These are phyloP conservation scores for Amiota mariae DNA, from an alignment of 2,888 invertebrate species.

Conservation along the genomic window DNA sequence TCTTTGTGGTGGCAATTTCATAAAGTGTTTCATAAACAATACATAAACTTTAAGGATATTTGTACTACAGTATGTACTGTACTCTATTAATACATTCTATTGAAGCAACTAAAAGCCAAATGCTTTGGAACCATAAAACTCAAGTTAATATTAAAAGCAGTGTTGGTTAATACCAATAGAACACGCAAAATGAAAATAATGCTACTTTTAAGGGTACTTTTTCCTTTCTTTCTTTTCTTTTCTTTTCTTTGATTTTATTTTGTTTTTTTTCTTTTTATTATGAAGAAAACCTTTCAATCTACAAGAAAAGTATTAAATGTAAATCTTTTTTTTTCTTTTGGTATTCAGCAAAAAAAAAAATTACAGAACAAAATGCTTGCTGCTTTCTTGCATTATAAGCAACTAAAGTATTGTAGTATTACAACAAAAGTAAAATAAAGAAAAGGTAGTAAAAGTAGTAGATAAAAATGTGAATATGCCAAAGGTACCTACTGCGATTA, in stretches of 20 bases:
- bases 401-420: neutral
- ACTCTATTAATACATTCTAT: no score
- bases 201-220: neutral
- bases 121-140: neutral
- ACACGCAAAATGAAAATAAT: conserved; percentile 14
- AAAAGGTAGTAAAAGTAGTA: neutral
- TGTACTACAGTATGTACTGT: no score
- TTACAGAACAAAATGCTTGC: no score
- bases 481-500: neutral
- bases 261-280: no score
- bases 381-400: neutral
- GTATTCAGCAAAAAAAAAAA: neutral
- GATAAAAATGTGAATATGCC: neutral
- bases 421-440: neutral
- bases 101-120: neutral
- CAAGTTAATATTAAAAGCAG: conserved; percentile 9
- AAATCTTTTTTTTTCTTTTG: no score
- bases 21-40: no score
- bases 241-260: no score
- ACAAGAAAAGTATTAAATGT: no score
- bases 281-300: no score
- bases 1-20: no score
- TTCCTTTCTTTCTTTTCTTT: no score
- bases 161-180: conserved; percentile 15
- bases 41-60: no score